Evolutionary conservation across 2,888 invertebrate species (phyloP).

Genomic region (Muscina levida): DNA sequence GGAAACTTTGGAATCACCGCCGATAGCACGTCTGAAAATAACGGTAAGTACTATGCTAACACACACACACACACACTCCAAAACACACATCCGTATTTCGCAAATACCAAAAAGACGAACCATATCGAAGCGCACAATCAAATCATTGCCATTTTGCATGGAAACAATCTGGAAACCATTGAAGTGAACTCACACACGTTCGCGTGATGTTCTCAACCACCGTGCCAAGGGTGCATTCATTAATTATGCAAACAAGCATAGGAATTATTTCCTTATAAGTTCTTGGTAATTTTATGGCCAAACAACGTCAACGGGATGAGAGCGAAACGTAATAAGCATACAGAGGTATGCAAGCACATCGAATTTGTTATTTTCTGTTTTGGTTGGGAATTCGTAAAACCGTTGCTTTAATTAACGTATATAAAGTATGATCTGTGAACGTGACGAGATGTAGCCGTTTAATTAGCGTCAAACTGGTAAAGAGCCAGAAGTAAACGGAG

Average conservation of each 20-base stretch:
- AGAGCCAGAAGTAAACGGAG: background rate
- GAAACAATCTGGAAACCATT: constrained; percentile 15
- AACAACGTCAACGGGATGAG: constrained; percentile 67
- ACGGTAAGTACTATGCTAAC: constrained; percentile 77
- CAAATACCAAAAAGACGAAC: constrained; percentile 2
- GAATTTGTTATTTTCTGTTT: background rate
- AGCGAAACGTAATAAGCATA: constrained; percentile 44
- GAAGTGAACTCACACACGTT: constrained; percentile 6
- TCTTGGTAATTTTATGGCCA: constrained; percentile 65
- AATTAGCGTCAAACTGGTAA: background rate
- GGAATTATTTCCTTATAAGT: constrained; percentile 63
- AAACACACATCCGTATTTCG: constrained; percentile 8
- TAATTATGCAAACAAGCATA: constrained; percentile 30
- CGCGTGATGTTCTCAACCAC: no score
- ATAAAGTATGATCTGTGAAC: constrained; percentile 64
- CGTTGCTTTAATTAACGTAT: constrained; percentile 63
- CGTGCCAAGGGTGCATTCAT: no score
- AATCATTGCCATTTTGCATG: no score
- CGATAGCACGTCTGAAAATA: constrained; percentile 79
- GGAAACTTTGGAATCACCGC: constrained; percentile 79
- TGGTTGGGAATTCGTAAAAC: background rate
- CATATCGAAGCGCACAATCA: constrained; percentile 8
- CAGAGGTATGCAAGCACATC: constrained; percentile 14
- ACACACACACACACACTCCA: constrained; percentile 30
- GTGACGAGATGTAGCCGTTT: constrained; percentile 43